Conservation (phyloP, 2,888 invertebrate species). For the Poecilobothrus nobilitatus region DNA sequence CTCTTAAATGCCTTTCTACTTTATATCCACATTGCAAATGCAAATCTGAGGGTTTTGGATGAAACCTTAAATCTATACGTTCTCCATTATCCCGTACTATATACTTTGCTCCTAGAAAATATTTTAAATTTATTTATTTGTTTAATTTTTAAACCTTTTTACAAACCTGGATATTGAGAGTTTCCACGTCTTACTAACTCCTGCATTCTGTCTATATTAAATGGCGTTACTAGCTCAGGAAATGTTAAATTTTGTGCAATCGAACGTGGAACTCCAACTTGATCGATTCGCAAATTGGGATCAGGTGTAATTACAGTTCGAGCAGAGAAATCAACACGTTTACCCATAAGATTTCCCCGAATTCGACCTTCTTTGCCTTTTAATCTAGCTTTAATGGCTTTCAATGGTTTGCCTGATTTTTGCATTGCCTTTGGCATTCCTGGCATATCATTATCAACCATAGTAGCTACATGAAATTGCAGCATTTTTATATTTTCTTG, state of each 20-base stretch:
- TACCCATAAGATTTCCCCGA: constrained; percentile 99
- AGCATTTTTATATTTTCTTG: constrained; percentile 95
- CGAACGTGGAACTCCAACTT: constrained; percentile 95
- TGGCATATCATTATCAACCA: constrained; percentile 98
- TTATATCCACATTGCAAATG: constrained; percentile 93
- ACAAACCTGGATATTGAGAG: constrained; percentile 81
- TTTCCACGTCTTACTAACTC: constrained; percentile 94
- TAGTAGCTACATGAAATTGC: constrained; percentile 96
- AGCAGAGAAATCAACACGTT: constrained; percentile 98
- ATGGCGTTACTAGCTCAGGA: constrained; percentile 98
- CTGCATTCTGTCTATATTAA: constrained; percentile 87
- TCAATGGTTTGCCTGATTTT: constrained; percentile 96
- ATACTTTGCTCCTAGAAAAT: constrained; percentile 73
- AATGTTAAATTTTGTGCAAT: constrained; percentile 99
- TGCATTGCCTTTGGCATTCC: constrained; percentile 97
- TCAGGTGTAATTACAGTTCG: constrained; percentile 97
- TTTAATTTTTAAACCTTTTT: not conserved
- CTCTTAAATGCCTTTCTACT: constrained; percentile 94
- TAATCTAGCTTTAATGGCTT: constrained; percentile 90
- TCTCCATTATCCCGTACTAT: constrained; percentile 98
- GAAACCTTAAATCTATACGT: constrained; percentile 94
- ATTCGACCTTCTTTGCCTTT: constrained; percentile 99
- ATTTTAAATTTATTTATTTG: no score
- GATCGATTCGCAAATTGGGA: constrained; percentile 88
- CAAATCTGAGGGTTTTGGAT: constrained; percentile 94